Conservation (phyloP, 2,888 invertebrate genomes). For the Melanophora roralis region DNA sequence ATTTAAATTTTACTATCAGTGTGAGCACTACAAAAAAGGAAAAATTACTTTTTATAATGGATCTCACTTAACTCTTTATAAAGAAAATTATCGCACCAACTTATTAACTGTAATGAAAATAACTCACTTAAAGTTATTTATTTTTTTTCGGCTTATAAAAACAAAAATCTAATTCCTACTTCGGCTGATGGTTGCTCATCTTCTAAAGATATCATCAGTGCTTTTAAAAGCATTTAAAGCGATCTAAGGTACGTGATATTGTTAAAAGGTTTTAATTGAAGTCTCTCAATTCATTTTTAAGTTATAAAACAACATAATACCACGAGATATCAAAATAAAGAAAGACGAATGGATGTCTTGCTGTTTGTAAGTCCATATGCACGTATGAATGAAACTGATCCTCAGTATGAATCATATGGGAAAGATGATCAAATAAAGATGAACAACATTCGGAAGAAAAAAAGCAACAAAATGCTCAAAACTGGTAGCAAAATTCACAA, state of each 20-base stretch:
- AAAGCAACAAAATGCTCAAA: slow-evolving; percentile 53
- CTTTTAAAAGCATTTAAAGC: slow-evolving; percentile 63
- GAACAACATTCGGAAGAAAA: slow-evolving; percentile 18
- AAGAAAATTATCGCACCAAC: too few species aligned
- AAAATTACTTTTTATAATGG: too few species aligned
- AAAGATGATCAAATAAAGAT: slow-evolving; percentile 40
- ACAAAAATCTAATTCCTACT: not conserved
- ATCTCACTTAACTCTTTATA: too few species aligned
- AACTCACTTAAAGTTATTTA: too few species aligned
- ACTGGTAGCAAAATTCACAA: slow-evolving; percentile 53
- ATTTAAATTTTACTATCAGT: too few species aligned
- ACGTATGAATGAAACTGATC: slow-evolving; percentile 36
- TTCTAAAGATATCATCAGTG: slow-evolving; percentile 48
- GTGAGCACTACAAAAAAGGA: too few species aligned
- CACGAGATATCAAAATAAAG: not conserved
- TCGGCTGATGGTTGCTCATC: not conserved
- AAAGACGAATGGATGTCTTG: slow-evolving; percentile 5
- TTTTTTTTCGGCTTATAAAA: not conserved
- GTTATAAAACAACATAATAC: slow-evolving; percentile 1
- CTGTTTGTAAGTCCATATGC: too few species aligned
- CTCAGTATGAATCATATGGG: slow-evolving; percentile 33
- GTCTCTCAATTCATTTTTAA: slow-evolving; percentile 64
- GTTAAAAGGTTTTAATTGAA: slow-evolving; percentile 76
- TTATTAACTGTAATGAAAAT: too few species aligned
- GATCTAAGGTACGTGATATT: slow-evolving; percentile 75